phyloP scores from a whole-genome alignment of 1,140 invertebrate species.

The Lepidurus couesii region DNA sequence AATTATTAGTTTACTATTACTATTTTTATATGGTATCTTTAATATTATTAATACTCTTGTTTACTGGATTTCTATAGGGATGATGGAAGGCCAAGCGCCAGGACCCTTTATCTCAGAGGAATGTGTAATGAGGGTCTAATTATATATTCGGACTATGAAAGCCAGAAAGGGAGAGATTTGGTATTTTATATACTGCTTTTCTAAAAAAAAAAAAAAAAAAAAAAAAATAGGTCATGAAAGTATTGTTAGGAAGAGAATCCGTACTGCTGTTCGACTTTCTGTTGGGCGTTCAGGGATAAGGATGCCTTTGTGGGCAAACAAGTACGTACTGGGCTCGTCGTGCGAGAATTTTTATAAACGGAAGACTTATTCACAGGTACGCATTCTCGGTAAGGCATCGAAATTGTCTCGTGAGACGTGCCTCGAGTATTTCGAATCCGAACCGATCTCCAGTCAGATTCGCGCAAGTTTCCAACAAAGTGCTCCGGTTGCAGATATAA shows the following conservation, averaged over 20 bases:
- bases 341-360: neutral
- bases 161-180: conserved; percentile 29
- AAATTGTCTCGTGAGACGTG: conserved; percentile 8
- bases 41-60: no score
- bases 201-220: neutral
- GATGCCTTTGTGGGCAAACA: conserved; percentile 19
- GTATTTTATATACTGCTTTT: neutral
- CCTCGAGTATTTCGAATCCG: conserved; percentile 23
- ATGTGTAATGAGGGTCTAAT: conserved; percentile 13
- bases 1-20: neutral
- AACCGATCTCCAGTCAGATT: conserved; percentile 22
- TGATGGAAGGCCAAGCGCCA: neutral
- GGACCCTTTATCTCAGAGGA: conserved; percentile 20
- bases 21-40: no score
- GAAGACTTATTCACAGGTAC: neutral
- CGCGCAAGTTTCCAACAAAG: conserved; percentile 27
- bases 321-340: neutral
- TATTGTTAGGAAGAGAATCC: conserved; percentile 28
- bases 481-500: neutral
- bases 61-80: neutral
- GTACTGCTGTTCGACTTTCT: conserved; percentile 24
- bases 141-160: conserved; percentile 15
- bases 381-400: neutral
- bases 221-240: neutral
- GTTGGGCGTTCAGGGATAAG: conserved; percentile 17